A percentile compares a stretch with the other conserved stretches of the same genome.
Conservation (phyloP, 2,888 invertebrate species). For the Drosophila mettleri region DNA sequence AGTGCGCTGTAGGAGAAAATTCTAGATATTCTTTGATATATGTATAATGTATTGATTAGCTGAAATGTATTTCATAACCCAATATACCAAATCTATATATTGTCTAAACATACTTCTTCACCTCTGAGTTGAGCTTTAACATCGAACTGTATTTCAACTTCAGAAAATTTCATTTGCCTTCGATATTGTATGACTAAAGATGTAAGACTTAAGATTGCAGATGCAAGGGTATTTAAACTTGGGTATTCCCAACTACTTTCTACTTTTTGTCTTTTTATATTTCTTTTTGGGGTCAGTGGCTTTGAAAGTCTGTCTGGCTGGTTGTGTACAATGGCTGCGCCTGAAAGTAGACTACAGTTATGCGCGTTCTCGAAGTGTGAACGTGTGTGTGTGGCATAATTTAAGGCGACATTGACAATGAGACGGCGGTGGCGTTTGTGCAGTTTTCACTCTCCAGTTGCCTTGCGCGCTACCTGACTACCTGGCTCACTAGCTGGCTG, state of each 20-base stretch:
- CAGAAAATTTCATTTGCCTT: background rate
- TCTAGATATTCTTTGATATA: too few relatives aligned
- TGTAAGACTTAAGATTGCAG: too few relatives aligned
- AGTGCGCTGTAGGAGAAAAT: too few relatives aligned
- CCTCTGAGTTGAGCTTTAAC: too few relatives aligned
- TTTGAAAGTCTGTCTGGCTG: slow-evolving; percentile 74
- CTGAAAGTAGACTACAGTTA: slow-evolving; percentile 65
- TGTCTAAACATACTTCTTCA: too few relatives aligned
- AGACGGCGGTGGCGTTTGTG: slow-evolving; percentile 36
- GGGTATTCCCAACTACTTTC: too few relatives aligned
- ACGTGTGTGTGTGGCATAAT: slow-evolving; percentile 64
- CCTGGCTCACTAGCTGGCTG: slow-evolving; percentile 44
- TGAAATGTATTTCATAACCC: too few relatives aligned
- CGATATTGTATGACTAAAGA: too few relatives aligned
- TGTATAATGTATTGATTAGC: too few relatives aligned
- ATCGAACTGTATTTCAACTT: background rate
- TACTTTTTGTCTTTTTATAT: background rate
- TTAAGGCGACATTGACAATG: slow-evolving; percentile 80
- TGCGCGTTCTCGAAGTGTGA: slow-evolving; percentile 10
- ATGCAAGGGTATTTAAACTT: background rate
- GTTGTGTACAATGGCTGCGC: slow-evolving; percentile 57
- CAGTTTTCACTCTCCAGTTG: slow-evolving; percentile 24
- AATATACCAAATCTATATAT: too few relatives aligned
- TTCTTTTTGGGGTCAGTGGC: slow-evolving; percentile 78
- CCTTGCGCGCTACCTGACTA: slow-evolving; percentile 16